Evolutionary conservation across 2,888 invertebrate species (phyloP), one percentile per base, ranked within the genome.

Genomic region (Endomychus coccineus): DNA sequence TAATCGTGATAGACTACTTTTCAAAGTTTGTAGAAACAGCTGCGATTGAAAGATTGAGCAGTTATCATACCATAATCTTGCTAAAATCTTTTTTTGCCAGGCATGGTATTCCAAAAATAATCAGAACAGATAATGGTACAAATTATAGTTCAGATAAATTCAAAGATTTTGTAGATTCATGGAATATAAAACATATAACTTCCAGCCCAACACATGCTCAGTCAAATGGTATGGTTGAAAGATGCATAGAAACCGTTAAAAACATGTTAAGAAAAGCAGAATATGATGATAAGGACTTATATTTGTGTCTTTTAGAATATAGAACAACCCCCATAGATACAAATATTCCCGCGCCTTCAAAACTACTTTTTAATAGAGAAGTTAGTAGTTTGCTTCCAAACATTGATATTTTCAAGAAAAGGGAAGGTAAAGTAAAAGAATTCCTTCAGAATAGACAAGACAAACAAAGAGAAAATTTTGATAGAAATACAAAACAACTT

Each of bases 1-100:
- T 48, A 7, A 35, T 48, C 2, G 30, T 49, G 3, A 34, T 34
- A 6, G 48, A 51, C 24, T 48, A 46, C 32, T 46, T 34, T 38
- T 48, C 45, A 9, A 27, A 44, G 22, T 51, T 24, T 32, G 34
- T 44, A 7, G 43, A 48, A 33, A 30, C 49, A 12, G 41, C 40
- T 25, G n/a, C 10, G 11, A 10, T 9, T 9, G 10, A 6, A 17
- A 17, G 16, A 11, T n/a, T 16, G 14, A 16, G 11, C 4, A 10
- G 21, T 11, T n/a, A 3, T 3, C 3, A 22, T 19, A 32, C 22
- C 3, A 21, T 32, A 21, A 22, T 13, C 7, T 6, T 9, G 10
- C 2, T 34, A 13, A 34, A 34, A 14, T 25, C 23, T 15, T 13
- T 34, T 25, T 34, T 34, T 25, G 34, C 34, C 4, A 23, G 25